A percentile compares a stretch with the other conserved stretches of the same genome.
These are phyloP conservation scores for Drosophila saltans DNA, from an alignment of 1,140 invertebrate genomes.

Conservation along the genomic window DNA sequence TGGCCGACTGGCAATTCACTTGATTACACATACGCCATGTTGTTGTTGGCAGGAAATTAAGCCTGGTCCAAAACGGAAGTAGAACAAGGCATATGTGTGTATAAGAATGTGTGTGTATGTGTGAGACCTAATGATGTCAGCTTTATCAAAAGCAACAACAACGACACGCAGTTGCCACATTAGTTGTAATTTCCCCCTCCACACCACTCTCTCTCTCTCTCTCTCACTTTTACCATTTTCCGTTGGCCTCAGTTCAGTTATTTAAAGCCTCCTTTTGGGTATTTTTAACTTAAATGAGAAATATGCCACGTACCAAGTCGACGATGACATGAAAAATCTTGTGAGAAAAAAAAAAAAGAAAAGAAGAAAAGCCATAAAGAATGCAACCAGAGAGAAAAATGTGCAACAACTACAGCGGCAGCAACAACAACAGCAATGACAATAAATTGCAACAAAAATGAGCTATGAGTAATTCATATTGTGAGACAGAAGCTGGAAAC, in stretches of 20 bases:
- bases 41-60: slow-evolving; percentile 77
- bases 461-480: slow-evolving; percentile 81
- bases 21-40: slow-evolving; percentile 81
- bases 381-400: slow-evolving; percentile 29
- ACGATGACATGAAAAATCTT: slow-evolving; percentile 62
- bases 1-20: slow-evolving; percentile 55
- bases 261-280: slow-evolving; percentile 54
- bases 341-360: slow-evolving; percentile 19
- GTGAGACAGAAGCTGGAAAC: slow-evolving; percentile 61
- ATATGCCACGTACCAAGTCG: slow-evolving; percentile 52
- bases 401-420: neutral
- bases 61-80: slow-evolving; percentile 73
- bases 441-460: slow-evolving; percentile 80
- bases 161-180: slow-evolving; percentile 74
- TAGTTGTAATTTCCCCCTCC: slow-evolving; percentile 68
- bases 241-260: neutral
- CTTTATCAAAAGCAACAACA: slow-evolving; percentile 30
- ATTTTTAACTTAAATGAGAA: slow-evolving; percentile 71
- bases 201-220: neutral
- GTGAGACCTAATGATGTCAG: slow-evolving; percentile 71
- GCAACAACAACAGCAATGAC: slow-evolving; percentile 59
- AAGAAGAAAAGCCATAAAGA: slow-evolving; percentile 42
- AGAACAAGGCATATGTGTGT: slow-evolving; percentile 39
- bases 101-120: slow-evolving; percentile 31
- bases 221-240: neutral